phyloP scores from a whole-genome alignment of 2,888 invertebrate species.

The Empis livida region DNA sequence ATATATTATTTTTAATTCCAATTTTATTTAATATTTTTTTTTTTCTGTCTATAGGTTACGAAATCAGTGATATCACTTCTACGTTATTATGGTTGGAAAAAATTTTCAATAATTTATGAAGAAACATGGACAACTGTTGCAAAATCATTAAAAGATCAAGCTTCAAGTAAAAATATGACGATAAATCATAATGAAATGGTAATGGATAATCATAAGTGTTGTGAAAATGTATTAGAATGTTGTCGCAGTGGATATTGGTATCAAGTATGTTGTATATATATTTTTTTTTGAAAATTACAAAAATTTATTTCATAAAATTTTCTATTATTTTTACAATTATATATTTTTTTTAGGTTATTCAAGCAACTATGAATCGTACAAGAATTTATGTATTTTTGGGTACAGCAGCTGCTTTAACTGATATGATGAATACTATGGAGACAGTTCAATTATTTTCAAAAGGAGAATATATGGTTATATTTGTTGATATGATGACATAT shows the following conservation, averaged over 20 bases:
- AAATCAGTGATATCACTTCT: constrained; percentile 88
- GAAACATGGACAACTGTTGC: constrained; percentile 73
- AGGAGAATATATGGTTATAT: constrained; percentile 92
- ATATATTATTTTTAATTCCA: not conserved
- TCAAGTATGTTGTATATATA: constrained; percentile 39
- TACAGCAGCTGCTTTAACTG: constrained; percentile 67
- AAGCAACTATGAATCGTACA: constrained; percentile 74
- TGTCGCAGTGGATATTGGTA: constrained; percentile 73
- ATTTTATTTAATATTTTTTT: constrained; percentile 26
- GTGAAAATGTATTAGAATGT: constrained; percentile 59
- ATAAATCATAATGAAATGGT: constrained; percentile 65
- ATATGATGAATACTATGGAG: constrained; percentile 88
- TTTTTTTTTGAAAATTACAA: no score
- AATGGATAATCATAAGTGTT: constrained; percentile 61
- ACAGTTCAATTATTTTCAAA: constrained; percentile 73
- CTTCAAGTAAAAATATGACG: constrained; percentile 63
- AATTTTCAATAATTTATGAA: constrained; percentile 81
- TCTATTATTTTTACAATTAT: no score
- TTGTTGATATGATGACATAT: constrained; percentile 86
- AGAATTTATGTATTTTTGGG: constrained; percentile 93
- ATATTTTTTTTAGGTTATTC: constrained; percentile 30
- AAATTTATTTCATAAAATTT: no score
- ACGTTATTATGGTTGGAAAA: constrained; percentile 84
- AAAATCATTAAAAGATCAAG: constrained; percentile 62
- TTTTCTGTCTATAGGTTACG: constrained; percentile 74